Conservation (phyloP, 2,888 invertebrate species). For the Teleiodes luculella region DNA sequence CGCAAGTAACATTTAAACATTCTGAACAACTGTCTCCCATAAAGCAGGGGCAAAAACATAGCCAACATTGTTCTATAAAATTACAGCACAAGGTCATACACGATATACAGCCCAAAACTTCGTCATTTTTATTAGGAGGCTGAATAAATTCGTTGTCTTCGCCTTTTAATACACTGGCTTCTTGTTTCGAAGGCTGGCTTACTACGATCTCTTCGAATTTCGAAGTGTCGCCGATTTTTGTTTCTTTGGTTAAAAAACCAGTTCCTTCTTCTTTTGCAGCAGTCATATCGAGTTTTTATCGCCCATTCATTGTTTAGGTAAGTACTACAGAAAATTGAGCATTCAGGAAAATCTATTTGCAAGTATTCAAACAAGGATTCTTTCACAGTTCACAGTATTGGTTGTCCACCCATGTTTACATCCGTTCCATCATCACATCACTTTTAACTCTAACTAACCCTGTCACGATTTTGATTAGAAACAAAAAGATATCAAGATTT, state of each 20-base stretch:
- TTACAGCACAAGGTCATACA: conserved; percentile 16
- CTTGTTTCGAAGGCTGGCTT: conserved; percentile 18
- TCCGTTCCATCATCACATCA: too few relatives aligned
- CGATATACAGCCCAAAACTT: conserved; percentile 13
- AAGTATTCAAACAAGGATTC: too few relatives aligned
- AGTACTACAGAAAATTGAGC: too few relatives aligned
- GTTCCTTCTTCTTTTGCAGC: background rate
- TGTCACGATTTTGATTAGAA: too few relatives aligned
- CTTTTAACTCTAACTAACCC: too few relatives aligned
- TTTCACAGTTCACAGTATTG: too few relatives aligned
- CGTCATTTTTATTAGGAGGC: conserved; percentile 2
- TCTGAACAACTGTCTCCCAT: conserved; percentile 6
- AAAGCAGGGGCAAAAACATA: conserved; percentile 13
- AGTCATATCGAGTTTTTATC: background rate
- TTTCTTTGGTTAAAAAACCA: background rate
- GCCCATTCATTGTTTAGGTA: too few relatives aligned
- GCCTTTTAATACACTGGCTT: conserved; percentile 6
- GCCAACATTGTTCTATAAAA: conserved; percentile 16
- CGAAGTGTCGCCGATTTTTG: background rate
- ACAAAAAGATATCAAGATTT: too few relatives aligned
- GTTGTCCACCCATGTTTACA: too few relatives aligned
- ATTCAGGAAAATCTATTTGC: too few relatives aligned
- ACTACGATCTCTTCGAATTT: conserved; percentile 13
- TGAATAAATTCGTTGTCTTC: conserved; percentile 7
- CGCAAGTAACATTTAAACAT: conserved; percentile 17